Evolutionary conservation across 2,888 invertebrate genomes (phyloP).

Genomic region (Plagodis pulveraria): DNA sequence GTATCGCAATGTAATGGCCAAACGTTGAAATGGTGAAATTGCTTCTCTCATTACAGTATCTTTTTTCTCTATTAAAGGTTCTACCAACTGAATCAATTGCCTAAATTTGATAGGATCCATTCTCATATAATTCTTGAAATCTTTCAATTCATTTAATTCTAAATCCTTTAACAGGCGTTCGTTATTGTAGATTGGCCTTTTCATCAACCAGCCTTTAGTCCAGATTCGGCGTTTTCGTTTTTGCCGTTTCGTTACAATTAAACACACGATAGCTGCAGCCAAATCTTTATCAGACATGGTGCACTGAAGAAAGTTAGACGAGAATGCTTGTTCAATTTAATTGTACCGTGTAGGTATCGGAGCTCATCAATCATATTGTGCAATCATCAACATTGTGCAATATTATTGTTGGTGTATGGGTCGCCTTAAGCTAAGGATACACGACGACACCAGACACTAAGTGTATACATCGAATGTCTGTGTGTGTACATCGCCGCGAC

Average conservation of each 20-base stretch:
- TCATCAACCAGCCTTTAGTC: constrained; percentile 1
- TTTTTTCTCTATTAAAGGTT: not conserved
- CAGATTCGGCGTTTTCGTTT: constrained; percentile 1
- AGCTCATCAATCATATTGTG: constrained; percentile 1
- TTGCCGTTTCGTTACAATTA: not conserved
- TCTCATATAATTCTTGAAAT: constrained; percentile 1
- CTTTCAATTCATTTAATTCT: not conserved
- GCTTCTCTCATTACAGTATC: constrained; percentile 18
- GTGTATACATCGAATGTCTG: too few relatives aligned
- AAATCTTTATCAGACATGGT: constrained; percentile 1
- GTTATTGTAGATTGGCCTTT: constrained; percentile 1
- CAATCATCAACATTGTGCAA: constrained; percentile 1
- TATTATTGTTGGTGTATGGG: too few relatives aligned
- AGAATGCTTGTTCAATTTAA: not conserved
- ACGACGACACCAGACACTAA: too few relatives aligned
- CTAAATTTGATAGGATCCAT: constrained; percentile 1
- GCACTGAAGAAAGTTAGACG: not conserved
- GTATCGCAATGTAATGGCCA: constrained; percentile 20
- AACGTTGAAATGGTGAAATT: constrained; percentile 19
- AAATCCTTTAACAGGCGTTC: constrained; percentile 1
- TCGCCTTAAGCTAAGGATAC: too few relatives aligned
- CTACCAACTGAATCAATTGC: constrained; percentile 1
- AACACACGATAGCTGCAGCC: constrained; percentile 1
- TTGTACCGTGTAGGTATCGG: not conserved
- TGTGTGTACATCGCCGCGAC: too few relatives aligned